Evolutionary conservation across 2,888 invertebrate genomes (phyloP).

Genomic region (Pristionchus entomophagus): DNA sequence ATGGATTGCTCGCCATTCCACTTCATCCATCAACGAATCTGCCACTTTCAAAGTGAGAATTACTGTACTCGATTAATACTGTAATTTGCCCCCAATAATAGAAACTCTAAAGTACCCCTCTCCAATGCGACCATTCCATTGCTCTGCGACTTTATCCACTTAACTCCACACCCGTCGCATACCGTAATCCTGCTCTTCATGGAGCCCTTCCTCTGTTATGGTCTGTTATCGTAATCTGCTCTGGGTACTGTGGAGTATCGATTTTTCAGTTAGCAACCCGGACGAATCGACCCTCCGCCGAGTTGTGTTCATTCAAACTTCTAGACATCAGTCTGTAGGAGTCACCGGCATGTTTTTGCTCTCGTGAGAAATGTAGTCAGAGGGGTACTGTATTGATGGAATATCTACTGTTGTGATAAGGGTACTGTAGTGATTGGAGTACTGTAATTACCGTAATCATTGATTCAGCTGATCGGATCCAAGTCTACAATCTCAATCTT

Average conservation of each 20-base stretch:
- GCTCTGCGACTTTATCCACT: slow-evolving; percentile 5
- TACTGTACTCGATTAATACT: not conserved
- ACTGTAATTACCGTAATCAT: not conserved
- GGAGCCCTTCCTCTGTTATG: not conserved
- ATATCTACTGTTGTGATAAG: too few species aligned
- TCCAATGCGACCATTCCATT: not conserved
- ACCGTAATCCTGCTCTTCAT: slow-evolving; percentile 15
- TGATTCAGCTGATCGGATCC: not conserved
- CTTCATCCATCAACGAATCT: not conserved
- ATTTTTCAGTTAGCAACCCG: not conserved
- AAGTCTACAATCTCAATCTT: not conserved
- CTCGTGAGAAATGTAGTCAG: not conserved
- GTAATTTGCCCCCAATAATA: not conserved
- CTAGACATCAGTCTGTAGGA: not conserved
- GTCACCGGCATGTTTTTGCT: too few species aligned
- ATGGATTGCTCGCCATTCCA: not conserved
- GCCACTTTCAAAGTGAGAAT: not conserved
- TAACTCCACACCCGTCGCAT: not conserved
- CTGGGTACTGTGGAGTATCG: not conserved
- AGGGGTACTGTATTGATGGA: not conserved
- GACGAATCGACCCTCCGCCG: not conserved
- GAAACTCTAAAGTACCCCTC: not conserved
- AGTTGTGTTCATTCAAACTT: not conserved
- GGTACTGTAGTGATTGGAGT: not conserved
- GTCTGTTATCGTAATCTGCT: not conserved